These are phyloP conservation scores for Papilio polytes DNA, from an alignment of 1,140 invertebrate species.

Conservation along the genomic window DNA sequence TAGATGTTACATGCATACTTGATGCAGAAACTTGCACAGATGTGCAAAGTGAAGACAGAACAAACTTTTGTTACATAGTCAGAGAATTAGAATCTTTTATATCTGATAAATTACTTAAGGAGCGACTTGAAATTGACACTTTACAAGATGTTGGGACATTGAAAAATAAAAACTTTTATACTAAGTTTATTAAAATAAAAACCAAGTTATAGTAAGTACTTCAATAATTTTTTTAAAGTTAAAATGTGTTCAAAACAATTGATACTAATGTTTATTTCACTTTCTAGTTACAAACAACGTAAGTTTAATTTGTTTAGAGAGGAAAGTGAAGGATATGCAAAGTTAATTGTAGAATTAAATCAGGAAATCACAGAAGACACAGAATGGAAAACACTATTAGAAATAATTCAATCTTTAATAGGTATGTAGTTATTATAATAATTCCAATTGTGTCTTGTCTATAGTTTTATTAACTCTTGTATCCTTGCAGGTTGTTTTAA, in stretches of 20 bases:
- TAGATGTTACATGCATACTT: conserved; percentile 91
- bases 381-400: conserved; percentile 87
- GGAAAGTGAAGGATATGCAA: conserved; percentile 99
- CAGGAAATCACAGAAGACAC: conserved; percentile 90
- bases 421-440: conserved; percentile 85
- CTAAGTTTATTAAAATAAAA: conserved; percentile 99
- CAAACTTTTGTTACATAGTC: conserved; percentile 91
- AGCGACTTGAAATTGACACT: conserved; percentile 96
- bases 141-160: conserved; percentile 96
- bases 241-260: too few species aligned
- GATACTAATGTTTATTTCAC: conserved; percentile 64
- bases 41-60: conserved; percentile 87
- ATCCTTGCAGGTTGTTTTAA: conserved; percentile 96
- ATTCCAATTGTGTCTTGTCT: conserved; percentile 39
- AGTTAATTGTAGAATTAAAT: conserved; percentile 98
- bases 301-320: conserved; percentile 99
- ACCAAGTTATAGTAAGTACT: conserved; percentile 97
- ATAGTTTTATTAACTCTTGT: conserved; percentile 33
- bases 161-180: conserved; percentile 96
- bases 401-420: conserved; percentile 96
- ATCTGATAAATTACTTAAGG: conserved; percentile 94
- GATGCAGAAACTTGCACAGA: conserved; percentile 90
- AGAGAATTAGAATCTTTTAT: conserved; percentile 92
- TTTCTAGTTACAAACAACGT: conserved; percentile 97
- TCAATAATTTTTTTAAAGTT: neutral